Evolutionary conservation across 2,113 vertebrate genomes (phyloP).

Genomic region (Fregata magnificens): DNA sequence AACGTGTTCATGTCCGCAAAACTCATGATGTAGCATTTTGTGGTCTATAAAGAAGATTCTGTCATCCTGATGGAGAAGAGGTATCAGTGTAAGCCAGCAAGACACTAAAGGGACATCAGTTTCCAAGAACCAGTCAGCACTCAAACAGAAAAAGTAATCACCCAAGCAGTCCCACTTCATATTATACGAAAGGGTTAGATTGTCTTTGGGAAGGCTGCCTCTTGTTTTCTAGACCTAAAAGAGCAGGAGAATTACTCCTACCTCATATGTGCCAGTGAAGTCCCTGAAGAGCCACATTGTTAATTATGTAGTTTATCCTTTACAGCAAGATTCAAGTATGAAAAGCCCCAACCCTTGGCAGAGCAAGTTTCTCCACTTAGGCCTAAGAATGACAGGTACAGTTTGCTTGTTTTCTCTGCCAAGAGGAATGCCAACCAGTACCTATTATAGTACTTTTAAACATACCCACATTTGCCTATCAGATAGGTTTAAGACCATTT

Average conservation of each 20-base stretch:
- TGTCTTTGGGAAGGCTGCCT: background rate
- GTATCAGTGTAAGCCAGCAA: background rate
- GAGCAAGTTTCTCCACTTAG: background rate
- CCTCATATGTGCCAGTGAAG: background rate
- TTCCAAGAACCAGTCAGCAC: background rate
- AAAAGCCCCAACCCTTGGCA: background rate
- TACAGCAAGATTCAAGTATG: background rate
- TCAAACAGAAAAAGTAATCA: background rate
- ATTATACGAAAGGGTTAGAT: background rate
- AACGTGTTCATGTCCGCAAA: background rate
- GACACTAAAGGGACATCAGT: background rate
- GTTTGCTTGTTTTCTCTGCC: background rate
- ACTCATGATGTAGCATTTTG: background rate
- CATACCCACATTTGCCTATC: background rate
- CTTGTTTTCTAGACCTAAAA: background rate
- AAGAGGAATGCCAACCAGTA: background rate
- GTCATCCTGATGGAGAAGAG: background rate
- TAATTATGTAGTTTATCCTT: background rate
- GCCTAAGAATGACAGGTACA: background rate
- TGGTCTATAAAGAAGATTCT: background rate
- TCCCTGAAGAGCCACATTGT: accelerated
- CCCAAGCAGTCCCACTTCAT: background rate
- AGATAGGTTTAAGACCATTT: background rate
- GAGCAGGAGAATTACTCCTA: background rate
- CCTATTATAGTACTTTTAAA: background rate